Base-by-base conservation (phyloP, 2,113 vertebrate genomes). In the Myotis davidii region DNA sequence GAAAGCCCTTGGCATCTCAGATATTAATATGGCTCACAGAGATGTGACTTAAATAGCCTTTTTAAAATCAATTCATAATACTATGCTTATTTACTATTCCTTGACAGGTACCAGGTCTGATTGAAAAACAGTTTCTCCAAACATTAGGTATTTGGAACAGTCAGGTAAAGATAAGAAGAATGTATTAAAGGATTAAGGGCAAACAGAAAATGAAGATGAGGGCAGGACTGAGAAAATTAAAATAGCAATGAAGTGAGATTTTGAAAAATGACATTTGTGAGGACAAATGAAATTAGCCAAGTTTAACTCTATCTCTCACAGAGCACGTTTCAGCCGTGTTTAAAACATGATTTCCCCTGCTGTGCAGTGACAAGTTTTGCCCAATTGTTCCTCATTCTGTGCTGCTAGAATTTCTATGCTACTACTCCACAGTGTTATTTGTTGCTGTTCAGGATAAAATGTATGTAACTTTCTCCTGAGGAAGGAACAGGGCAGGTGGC, bases 121-220 rank as follows among this genome's bases (percentile, higher is more conserved):
- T 45, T 95, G 96, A 94, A 97, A 96, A 96, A 95, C 92, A 94
- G 85, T 97, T 93, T 92, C 91, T 88, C 64, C 85, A 92, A 97
- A 97, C 67, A 97, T 96, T 94, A 93, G 96, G 96, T 78, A 96
- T 96, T 96, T 82, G 12, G 65, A 94, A 94, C 82, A 96, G 94
- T 90, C 94, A 94, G 85, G 94, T 87, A 96, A 96, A 97, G 93
- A 97, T 97, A 97, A 96, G 93, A 94, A 96, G 78, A 94, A 87
- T 81, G 79, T 94, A 96, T 97, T 97, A 96, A 96, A 94, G 94
- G 97, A 97, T 96, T 97, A 97, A 97, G 67, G 90, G 85, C 91
- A 97, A 96, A 97, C 48, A 96, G 87, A 97, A 97, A 94, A 94
- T 78, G 95, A 94, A 91, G 77, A 96, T 54, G 95, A 91, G 39